phyloP scores from a whole-genome alignment of 2,113 vertebrate species.

The Pseudonaja textilis region DNA sequence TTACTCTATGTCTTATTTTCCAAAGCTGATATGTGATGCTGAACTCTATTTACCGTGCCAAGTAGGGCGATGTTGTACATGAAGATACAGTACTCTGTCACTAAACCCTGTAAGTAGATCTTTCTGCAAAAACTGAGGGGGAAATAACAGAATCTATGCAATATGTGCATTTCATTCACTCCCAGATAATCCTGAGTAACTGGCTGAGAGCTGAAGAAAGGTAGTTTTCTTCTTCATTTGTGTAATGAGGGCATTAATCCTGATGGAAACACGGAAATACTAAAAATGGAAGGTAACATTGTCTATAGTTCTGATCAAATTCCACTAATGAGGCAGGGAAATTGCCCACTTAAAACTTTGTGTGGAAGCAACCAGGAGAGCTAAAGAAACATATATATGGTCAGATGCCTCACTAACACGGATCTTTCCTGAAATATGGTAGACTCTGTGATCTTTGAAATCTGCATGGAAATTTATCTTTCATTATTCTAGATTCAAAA shows the following conservation, averaged over 20 bases:
- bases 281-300: background rate
- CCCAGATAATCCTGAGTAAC: background rate
- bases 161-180: background rate
- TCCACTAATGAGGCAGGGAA: background rate
- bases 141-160: background rate
- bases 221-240: background rate
- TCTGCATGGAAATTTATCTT: background rate
- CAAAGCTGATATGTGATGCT: background rate
- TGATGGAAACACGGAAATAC: background rate
- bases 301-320: background rate
- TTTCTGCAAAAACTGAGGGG: background rate
- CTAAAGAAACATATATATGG: background rate
- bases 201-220: background rate
- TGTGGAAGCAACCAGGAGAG: background rate
- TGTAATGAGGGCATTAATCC: background rate
- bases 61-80: background rate
- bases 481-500: background rate
- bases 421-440: background rate
- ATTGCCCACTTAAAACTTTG: background rate
- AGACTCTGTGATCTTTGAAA: background rate
- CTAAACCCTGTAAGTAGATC: background rate
- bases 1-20: background rate
- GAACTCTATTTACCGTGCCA: background rate
- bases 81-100: background rate
- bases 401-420: background rate